Evolutionary conservation across 64 coral and sea anemone genomes (phyloP), one percentile per base, ranked within the genome.

Genomic region (Orbicella faveolata): DNA sequence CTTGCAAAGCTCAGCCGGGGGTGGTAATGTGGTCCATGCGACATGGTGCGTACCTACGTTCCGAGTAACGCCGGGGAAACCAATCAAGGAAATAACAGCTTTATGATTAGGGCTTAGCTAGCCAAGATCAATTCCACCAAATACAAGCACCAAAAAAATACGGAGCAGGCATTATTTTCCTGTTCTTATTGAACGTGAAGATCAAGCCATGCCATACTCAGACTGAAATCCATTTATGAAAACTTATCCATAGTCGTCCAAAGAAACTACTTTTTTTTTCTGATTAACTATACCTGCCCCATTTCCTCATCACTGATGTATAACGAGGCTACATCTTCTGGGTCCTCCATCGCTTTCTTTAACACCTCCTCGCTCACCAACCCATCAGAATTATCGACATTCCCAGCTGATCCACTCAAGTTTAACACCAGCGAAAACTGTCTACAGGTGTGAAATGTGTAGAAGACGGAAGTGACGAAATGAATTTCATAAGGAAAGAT

Each of bases 391-490:
- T 51, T 70, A 36, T 85, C 82, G 51, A 9, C 2, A 26, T 72
- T 37, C 21, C 33, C 16, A 2, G 23, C 36, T 30, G 44, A 9
- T n/a, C 82, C 63, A 73, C 65, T 85, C 16, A 68, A 34, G 82
- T 85, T 85, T 3, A 85, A 72, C 41, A 85, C 82, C 15, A 85
- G 5, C 2, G 82, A 85, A 73, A 85, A 85, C 82, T 85, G 82
- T 15, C 82, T 85, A 66, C 23, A 51, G 82, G 18, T 21, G 70
- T 48, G 1, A 54, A 54, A 57, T 14, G 11, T 23, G 4, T 26
- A 15, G 51, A 70, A 30, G 30, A 30, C 30, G 64, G 18, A 67
- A 48, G 44, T 0, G 44, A 48, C 55, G 15, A 59, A 12, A 59
- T 16, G 9, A 59, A 16, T 59, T 59, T 59, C 15, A 59, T 1